Percentiles rank a stretch among this genome's conserved stretches.
phyloP scores from a whole-genome alignment of 2,888 invertebrate genomes.

The Leucania comma region DNA sequence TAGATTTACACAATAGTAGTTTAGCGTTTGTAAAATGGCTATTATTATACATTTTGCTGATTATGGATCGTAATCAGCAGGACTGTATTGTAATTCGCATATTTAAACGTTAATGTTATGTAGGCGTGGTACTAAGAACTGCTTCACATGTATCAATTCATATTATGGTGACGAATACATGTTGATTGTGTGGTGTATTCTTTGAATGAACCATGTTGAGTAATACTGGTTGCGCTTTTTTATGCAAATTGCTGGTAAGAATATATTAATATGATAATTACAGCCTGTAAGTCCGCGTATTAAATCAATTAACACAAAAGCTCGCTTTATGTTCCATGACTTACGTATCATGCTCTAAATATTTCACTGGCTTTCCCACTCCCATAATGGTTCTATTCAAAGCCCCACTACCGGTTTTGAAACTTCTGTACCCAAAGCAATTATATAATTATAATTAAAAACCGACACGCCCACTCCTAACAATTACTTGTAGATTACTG shows the following conservation, averaged over 20 bases:
- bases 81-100: conserved; percentile 47
- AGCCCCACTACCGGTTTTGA: conserved; percentile 57
- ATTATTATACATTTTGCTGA: conserved; percentile 52
- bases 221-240: conserved; percentile 13
- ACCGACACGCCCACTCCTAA: conserved; percentile 61
- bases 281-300: conserved; percentile 6
- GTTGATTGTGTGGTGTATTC: conserved; percentile 39
- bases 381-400: conserved; percentile 56
- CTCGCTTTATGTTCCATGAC: conserved; percentile 21
- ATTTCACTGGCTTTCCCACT: conserved; percentile 43
- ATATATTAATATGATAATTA: conserved; percentile 24
- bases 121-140: conserved; percentile 21
- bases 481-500: conserved; percentile 63
- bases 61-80: conserved; percentile 52
- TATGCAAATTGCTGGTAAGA: conserved; percentile 29
- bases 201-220: conserved; percentile 15
- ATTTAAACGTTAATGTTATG: conserved; percentile 41
- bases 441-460: conserved; percentile 63
- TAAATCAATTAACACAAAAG: conserved; percentile 33
- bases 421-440: conserved; percentile 53
- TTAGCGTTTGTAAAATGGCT: conserved; percentile 47
- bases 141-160: conserved; percentile 29
- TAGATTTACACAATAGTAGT: conserved; percentile 56
- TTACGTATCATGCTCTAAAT: conserved; percentile 43
- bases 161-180: conserved; percentile 28